A percentile compares a stretch with the other conserved stretches of the same genome.
Evolutionary conservation across 1,140 invertebrate genomes (phyloP).

Genomic region (Himalopsyche phryganea): DNA sequence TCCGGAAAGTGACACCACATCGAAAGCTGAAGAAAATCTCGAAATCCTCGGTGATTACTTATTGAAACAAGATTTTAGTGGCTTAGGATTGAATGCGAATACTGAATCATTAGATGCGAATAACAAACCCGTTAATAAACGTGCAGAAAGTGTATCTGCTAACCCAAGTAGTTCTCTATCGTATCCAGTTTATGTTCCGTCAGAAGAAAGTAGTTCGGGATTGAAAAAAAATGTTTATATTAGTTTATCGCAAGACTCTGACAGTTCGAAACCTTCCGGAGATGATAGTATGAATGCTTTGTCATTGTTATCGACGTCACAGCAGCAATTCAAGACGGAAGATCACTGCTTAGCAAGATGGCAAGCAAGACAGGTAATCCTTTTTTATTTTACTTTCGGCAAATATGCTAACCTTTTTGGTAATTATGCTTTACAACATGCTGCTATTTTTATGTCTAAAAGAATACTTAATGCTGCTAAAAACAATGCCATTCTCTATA

Average conservation of each 20-base stretch:
- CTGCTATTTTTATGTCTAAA: too few species aligned
- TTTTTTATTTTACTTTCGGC: too few species aligned
- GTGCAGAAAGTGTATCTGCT: not conserved
- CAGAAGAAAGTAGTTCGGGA: not conserved
- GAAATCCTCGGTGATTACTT: slow-evolving; percentile 48
- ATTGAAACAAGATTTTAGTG: slow-evolving; percentile 47
- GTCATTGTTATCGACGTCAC: not conserved
- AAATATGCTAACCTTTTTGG: too few species aligned
- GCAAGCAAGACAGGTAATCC: slow-evolving; percentile 66
- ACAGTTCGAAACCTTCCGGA: not conserved
- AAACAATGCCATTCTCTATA: too few species aligned
- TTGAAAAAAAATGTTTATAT: too few species aligned
- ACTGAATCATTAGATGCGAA: not conserved
- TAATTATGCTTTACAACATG: too few species aligned
- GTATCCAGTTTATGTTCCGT: not conserved
- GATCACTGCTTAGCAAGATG: slow-evolving; percentile 58
- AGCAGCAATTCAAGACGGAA: slow-evolving; percentile 37
- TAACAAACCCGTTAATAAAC: not conserved
- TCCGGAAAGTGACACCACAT: slow-evolving; percentile 4
- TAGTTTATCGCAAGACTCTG: not conserved
- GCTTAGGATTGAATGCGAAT: slow-evolving; percentile 6
- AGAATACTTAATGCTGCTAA: too few species aligned
- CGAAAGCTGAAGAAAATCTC: slow-evolving; percentile 46
- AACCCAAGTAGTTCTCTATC: not conserved
- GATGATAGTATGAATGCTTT: too few species aligned